Evolutionary conservation across 2,888 invertebrate species (phyloP).

Genomic region (Sycophila texana): DNA sequence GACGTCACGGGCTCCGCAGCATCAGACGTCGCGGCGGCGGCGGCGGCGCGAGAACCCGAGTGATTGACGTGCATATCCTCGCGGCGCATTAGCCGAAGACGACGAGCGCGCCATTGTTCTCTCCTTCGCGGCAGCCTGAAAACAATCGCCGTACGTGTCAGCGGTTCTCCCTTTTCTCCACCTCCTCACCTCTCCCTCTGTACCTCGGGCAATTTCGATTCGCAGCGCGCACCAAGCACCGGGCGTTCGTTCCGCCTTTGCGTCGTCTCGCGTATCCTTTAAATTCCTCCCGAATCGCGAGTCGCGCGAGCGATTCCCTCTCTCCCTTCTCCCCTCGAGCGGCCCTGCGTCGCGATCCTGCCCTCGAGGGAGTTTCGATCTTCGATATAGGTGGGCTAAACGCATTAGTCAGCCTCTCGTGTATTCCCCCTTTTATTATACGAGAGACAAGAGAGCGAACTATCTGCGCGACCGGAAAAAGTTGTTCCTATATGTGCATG

Average conservation of each 20-base stretch:
- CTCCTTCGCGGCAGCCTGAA: slow-evolving; percentile 6
- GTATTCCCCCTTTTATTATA: no score
- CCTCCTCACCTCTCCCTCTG: neutral
- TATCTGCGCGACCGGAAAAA: no score
- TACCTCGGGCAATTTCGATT: slow-evolving; percentile 51
- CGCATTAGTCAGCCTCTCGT: neutral
- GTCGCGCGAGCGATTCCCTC: neutral
- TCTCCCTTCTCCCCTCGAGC: no score
- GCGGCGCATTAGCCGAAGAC: slow-evolving; percentile 38
- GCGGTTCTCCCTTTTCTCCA: slow-evolving; percentile 18
- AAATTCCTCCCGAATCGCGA: slow-evolving; percentile 40
- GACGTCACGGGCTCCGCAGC: no score
- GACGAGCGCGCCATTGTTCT: slow-evolving; percentile 25
- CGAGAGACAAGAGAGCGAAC: no score
- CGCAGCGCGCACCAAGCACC: slow-evolving; percentile 21
- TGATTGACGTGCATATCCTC: slow-evolving; percentile 52
- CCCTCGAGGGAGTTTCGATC: neutral
- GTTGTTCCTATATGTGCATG: no score
- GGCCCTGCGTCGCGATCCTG: neutral
- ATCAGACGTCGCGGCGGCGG: slow-evolving; percentile 13
- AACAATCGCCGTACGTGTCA: slow-evolving; percentile 48
- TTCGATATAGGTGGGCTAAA: neutral
- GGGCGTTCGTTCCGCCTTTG: slow-evolving; percentile 55
- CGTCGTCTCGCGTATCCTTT: slow-evolving; percentile 50
- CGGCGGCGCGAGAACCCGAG: slow-evolving; percentile 24